These are phyloP conservation scores for Chromobotia macracanthus DNA, from an alignment of 2,797 vertebrate genomes.

Conservation along the genomic window DNA sequence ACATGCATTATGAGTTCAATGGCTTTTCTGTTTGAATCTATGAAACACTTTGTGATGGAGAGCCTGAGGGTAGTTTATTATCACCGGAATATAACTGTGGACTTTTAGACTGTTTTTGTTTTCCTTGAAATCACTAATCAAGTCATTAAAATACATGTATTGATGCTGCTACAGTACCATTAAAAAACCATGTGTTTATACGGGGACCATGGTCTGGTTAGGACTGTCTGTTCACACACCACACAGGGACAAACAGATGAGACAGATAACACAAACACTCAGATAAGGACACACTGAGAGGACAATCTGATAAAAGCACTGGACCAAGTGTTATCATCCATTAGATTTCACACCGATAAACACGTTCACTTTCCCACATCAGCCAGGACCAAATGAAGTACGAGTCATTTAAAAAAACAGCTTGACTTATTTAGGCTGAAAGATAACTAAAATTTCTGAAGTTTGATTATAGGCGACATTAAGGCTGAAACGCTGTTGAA, in stretches of 20 bases:
- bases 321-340: not conserved
- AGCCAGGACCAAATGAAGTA: too few species aligned
- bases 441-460: too few species aligned
- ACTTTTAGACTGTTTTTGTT: too few species aligned
- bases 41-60: not conserved
- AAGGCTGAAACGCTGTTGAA: too few species aligned
- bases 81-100: too few species aligned
- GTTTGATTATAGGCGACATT: too few species aligned
- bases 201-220: not conserved
- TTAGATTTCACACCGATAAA: not conserved
- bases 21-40: not conserved
- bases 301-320: not conserved
- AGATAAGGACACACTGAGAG: not conserved
- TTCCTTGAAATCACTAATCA: too few species aligned
- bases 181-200: not conserved
- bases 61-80: not conserved
- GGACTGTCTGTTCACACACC: not conserved
- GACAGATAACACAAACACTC: not conserved
- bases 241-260: not conserved
- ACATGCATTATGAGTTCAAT: not conserved
- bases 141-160: too few species aligned
- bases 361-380: too few species aligned
- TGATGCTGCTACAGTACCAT: too few species aligned
- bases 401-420: too few species aligned
- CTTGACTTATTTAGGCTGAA: too few species aligned